Base-by-base conservation (phyloP, 2,888 invertebrate species). In the Phyto melanocephala region DNA sequence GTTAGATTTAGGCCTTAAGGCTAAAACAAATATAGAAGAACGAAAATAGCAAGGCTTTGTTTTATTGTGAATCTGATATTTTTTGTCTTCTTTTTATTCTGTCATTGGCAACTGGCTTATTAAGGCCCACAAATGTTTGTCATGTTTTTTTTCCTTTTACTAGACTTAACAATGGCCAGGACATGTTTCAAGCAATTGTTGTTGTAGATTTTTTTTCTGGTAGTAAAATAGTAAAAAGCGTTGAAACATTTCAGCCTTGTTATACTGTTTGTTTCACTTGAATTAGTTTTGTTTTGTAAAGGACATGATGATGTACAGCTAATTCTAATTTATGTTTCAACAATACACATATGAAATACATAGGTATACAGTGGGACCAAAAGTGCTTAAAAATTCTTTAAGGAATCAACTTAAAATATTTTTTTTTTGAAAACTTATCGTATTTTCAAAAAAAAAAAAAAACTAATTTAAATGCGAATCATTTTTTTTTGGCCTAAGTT, bases 31-130 rank as follows among this genome's bases (percentile, higher is more conserved):
- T 37, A 22, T 28, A 28, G 15, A 63, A 52, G 52, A 28, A 28
- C 6, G 3, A 28, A 65, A 72, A 70, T 50, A 22, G 68, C 50
- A 45, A 63, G 72, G 40, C 20, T 60, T 76, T 76, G 58, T 60
- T 56, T 63, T 7, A 62, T 68, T 33, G 56, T 20, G 81, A 76
- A 75, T 68, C 60, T 88, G 89, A 89, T 87, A 87, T 89, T 88
- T 86, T 87, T 86, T 86, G 87, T 87, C 87, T 87, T 86, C n/a
- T n/a, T n/a, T n/a, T 86, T 86, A 85, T 87, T 88, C 89, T 89
- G 89, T 88, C 89, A 88, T 86, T 87, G 63, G 88, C 85, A 85
- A 85, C 88, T 86, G 88, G 86, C 88, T 85, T 88, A 88, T 88
- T 88, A 88, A 85, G 86, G 86, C 81, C 81, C 81, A 84, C 82